Evolutionary conservation across 2,113 vertebrate genomes (phyloP), one percentile per base, ranked within the genome.

Genomic region (Tupaia chinensis): DNA sequence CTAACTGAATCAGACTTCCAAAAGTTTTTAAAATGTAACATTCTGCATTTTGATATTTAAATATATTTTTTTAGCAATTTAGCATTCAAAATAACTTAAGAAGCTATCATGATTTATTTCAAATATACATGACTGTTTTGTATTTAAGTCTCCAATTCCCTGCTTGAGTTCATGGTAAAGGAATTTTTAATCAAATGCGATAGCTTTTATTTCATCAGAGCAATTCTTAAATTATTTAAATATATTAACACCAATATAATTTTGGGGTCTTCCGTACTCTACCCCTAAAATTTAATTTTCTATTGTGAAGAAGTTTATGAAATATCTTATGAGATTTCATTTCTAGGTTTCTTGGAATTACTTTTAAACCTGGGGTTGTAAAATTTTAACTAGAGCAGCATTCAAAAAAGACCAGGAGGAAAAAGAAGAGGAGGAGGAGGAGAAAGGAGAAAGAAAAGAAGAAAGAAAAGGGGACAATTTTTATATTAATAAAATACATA

Each of bases 41-140:
- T 60, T 78, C 69, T 84, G 5, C 8, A 94, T 90, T 79, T 92
- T 88, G 17, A 56, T 68, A 79, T 32, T 78, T 82, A 56, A 81
- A 9, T 86, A 82, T 95, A 92, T 79, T 90, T 93, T 93, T 44
- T 88, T 88, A 94, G 32, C 32, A 86, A 69, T 65, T 92, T 88
- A 91, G 8, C 44, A 89, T 88, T 95, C 16, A 81, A 83, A 96
- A 32, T 78, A 66, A 78, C 13, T 32, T 87, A 25, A 66, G n/a
- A 3, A 91, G 1, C 13, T 54, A 34, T 74, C 58, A 69, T 91
- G 56, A 93, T 81, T 87, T 88, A 74, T 89, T 90, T 96, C 56
- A 95, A 80, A 88, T 89, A 89, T 61, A 60, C 91, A 85, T 77
- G 56, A 72, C 8, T 17, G 19, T 4, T 81, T 88, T 88, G 11